Evolutionary conservation across 2,888 invertebrate genomes (phyloP).

Genomic region (Melanostoma scalare): DNA sequence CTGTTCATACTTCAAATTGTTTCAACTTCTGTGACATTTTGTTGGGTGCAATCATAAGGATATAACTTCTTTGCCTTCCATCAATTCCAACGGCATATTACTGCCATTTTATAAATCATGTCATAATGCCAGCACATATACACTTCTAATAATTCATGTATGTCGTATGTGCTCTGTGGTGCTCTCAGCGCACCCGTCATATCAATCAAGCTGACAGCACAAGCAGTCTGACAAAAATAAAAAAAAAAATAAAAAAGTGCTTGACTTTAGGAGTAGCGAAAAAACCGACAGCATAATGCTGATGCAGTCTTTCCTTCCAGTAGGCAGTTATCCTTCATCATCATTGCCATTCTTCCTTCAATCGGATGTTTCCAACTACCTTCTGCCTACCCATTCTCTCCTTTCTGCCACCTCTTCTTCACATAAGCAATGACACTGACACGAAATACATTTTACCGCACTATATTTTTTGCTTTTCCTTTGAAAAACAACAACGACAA

Average conservation of each 20-base stretch:
- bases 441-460: constrained; percentile 48
- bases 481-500: constrained; percentile 3
- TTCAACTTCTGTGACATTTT: no score
- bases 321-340: constrained; percentile 27
- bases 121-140: constrained; percentile 39
- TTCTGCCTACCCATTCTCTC: constrained; percentile 7
- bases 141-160: constrained; percentile 48
- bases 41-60: no score
- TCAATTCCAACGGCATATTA: background rate
- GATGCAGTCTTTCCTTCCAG: constrained; percentile 30
- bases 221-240: background rate
- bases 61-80: background rate
- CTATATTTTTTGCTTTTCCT: constrained; percentile 15
- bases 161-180: background rate
- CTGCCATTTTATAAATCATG: constrained; percentile 39
- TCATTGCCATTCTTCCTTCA: constrained; percentile 29
- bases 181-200: constrained; percentile 52
- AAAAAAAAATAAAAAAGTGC: background rate
- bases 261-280: constrained; percentile 19
- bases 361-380: constrained; percentile 5
- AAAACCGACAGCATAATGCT: constrained; percentile 25
- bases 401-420: background rate
- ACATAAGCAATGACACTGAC: constrained; percentile 49
- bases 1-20: no score
- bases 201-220: constrained; percentile 57